Conservation (phyloP, 2,113 vertebrate species). For the Nycticebus coucang region DNA sequence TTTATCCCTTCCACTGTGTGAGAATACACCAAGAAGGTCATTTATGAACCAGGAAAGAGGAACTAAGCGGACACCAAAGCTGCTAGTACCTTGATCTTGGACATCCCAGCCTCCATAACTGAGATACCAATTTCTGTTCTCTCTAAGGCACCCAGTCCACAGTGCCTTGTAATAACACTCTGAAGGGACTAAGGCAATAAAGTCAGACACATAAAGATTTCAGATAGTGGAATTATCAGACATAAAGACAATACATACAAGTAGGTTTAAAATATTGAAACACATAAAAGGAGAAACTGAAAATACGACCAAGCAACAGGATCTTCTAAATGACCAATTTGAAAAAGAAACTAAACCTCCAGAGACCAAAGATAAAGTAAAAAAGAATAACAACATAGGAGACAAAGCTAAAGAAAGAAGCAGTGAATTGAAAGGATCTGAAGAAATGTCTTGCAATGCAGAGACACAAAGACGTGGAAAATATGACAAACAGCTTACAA, state of each 20-base stretch:
- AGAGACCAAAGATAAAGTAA: neutral
- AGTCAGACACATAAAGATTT: neutral
- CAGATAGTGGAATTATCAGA: neutral
- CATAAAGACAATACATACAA: neutral
- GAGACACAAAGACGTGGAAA: neutral
- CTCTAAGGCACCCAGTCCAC: neutral
- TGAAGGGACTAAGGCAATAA: neutral
- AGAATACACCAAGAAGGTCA: neutral
- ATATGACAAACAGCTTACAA: neutral
- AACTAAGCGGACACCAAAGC: neutral
- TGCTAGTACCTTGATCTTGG: neutral
- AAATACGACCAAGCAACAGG: neutral
- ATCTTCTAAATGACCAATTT: neutral
- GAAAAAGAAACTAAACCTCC: neutral
- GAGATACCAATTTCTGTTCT: neutral
- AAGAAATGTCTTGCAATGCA: neutral
- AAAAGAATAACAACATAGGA: neutral
- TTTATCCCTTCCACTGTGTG: neutral
- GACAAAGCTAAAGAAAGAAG: neutral
- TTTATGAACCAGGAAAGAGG: neutral
- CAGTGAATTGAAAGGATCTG: neutral
- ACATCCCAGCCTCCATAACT: neutral
- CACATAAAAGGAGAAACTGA: neutral
- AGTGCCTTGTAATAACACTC: neutral
- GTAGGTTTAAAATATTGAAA: conserved; percentile 16